Percentiles rank a stretch among this genome's conserved stretches.
phyloP scores from a whole-genome alignment of 2,797 vertebrate genomes.

The Chaetophractus vellerosus region DNA sequence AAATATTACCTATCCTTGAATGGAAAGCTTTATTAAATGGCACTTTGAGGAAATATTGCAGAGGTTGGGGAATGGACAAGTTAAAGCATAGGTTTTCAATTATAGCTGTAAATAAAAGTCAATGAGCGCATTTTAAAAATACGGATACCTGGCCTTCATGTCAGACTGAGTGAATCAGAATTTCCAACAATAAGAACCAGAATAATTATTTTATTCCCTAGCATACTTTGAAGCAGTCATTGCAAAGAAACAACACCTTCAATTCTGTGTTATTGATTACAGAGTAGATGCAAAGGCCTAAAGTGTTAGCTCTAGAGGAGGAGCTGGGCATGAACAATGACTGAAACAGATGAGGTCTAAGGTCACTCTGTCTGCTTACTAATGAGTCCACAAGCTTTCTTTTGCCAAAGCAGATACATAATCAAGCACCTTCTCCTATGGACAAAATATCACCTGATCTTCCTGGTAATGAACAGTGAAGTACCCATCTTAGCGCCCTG shows the following conservation, averaged over 20 bases:
- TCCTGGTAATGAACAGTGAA: slow-evolving; percentile 5
- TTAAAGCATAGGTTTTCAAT: slow-evolving; percentile 7
- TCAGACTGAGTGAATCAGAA: slow-evolving; percentile 34
- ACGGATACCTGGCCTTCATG: neutral
- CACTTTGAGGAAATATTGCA: neutral
- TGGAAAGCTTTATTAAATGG: neutral
- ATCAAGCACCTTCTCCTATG: neutral
- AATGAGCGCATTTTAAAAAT: slow-evolving; percentile 26
- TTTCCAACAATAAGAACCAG: neutral
- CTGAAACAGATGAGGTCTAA: slow-evolving; percentile 30
- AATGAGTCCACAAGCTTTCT: neutral
- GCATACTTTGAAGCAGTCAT: slow-evolving; percentile 36
- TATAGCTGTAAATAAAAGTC: slow-evolving; percentile 31
- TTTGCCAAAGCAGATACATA: slow-evolving; percentile 15
- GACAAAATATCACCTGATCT: slow-evolving; percentile 46
- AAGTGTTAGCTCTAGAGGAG: neutral
- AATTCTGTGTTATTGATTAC: neutral
- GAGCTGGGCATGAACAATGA: slow-evolving; percentile 15
- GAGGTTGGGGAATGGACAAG: neutral
- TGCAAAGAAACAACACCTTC: neutral
- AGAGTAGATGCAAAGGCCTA: neutral
- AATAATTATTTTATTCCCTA: slow-evolving; percentile 55
- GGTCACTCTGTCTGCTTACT: neutral
- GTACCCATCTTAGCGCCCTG: neutral
- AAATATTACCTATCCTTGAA: slow-evolving; percentile 29